phyloP scores from a whole-genome alignment of 2,797 vertebrate species.

The Rhabdophis nuchalis region DNA sequence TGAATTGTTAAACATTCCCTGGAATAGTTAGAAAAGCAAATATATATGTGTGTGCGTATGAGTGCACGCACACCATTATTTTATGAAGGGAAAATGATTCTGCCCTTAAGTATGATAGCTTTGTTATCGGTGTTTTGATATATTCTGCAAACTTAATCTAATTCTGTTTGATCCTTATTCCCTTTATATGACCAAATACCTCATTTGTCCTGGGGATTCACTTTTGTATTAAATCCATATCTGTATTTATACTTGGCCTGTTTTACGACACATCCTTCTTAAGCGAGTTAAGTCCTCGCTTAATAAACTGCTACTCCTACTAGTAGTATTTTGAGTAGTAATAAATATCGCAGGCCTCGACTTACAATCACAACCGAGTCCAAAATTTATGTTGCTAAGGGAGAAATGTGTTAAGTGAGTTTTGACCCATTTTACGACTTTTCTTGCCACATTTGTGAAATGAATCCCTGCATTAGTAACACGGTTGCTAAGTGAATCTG shows the following conservation, averaged over 20 bases:
- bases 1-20: constrained; percentile 17
- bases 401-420: background rate
- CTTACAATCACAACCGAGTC: background rate
- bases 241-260: background rate
- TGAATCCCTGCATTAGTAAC: background rate
- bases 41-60: background rate
- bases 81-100: background rate
- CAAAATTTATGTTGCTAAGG: background rate
- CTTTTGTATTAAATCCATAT: background rate
- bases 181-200: background rate
- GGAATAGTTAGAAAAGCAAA: constrained; percentile 17
- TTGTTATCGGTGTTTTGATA: background rate
- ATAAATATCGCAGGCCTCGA: background rate
- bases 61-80: background rate
- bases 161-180: background rate
- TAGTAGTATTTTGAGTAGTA: background rate
- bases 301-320: background rate
- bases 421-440: background rate
- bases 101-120: background rate
- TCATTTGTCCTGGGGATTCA: background rate
- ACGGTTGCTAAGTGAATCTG: background rate
- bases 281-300: background rate
- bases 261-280: background rate
- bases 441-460: background rate
- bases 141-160: background rate